Base-by-base conservation (phyloP, 2,888 invertebrate genomes). In the Microchrysa polita region DNA sequence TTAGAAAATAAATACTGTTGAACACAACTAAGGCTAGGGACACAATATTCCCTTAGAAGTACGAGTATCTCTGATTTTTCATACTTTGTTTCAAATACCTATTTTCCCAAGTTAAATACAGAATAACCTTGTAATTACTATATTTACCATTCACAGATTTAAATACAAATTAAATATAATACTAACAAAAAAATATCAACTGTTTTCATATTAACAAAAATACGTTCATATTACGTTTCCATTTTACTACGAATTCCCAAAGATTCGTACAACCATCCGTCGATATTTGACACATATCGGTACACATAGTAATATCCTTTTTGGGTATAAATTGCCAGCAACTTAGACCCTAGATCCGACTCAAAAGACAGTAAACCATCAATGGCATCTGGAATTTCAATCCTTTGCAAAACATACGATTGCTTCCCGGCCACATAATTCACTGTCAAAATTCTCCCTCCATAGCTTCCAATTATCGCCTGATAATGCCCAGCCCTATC, bases 221-320 rank as follows among this genome's bases (percentile, higher is more conserved):
- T n/a, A n/a, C n/a, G n/a, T n/a, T n/a, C n/a, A n/a, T n/a, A n/a
- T 34, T 34, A 34, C 7, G 27, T 34, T 34, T 2, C 12, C 52
- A 52, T 16, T 5, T 60, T 27, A 12, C 14, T 27, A 7, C 10
- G 14, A 12, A 63, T 16, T 20, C 65, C 65, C 12, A 2, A n/a
- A 0, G 65, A 22, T 5, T 48, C 65, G 22, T 48, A 65, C 2
- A 22, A 12, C 65, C 65, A 65, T 5, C 65, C 65, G 22, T 65
- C 65, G 20, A 65, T 44, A 22, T 22, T 48, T 18, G 65, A 65
- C 14, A 16, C 2, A 65, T 65, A 65, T 18, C 16, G 18, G 12
- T 20, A 48, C 44, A 65, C 27, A 65, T 65, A 65, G 20, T 44
- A 65, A 20, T 20, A 18, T 22, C 48, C 18, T 1, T 48, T 20